These are phyloP conservation scores for Sminthurides bifidus DNA, from an alignment of 1,140 invertebrate genomes.

Conservation along the genomic window DNA sequence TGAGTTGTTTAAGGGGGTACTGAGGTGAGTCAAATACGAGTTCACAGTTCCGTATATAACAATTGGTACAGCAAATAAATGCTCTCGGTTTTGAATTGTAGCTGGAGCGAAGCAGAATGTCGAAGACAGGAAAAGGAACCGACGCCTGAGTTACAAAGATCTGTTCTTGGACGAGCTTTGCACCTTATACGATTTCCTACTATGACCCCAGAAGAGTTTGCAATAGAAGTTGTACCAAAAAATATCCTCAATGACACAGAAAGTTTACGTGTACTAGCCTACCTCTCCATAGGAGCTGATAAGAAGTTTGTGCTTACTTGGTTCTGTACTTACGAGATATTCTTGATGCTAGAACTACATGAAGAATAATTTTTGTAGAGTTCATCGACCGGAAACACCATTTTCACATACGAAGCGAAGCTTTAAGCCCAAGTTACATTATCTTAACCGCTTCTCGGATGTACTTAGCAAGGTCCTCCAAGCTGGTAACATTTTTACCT, in stretches of 20 bases:
- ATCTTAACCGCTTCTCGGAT: constrained; percentile 25
- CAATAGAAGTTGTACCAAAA: constrained; percentile 61
- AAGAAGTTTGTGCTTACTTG: constrained; percentile 60
- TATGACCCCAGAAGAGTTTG: constrained; percentile 82
- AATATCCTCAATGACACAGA: constrained; percentile 63
- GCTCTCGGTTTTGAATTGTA: constrained; percentile 28
- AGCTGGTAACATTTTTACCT: constrained; percentile 4
- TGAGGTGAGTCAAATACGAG: constrained; percentile 34
- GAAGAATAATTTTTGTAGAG: constrained; percentile 55
- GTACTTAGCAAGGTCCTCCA: constrained; percentile 28
- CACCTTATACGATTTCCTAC: constrained; percentile 68
- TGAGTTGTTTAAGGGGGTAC: constrained; percentile 58
- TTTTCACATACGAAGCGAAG: constrained; percentile 20
- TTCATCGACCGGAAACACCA: constrained; percentile 23
- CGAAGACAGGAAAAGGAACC: constrained; percentile 49
- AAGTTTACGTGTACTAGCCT: constrained; percentile 65
- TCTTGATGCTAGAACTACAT: constrained; percentile 61
- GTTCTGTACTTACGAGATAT: constrained; percentile 77
- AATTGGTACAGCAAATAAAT: too few relatives aligned
- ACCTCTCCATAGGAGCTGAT: constrained; percentile 52
- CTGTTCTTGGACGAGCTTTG: constrained; percentile 56
- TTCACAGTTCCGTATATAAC: background rate
- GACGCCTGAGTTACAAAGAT: constrained; percentile 56
- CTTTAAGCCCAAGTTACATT: constrained; percentile 28
- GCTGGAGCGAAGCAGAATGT: constrained; percentile 75